These are phyloP conservation scores for Onychomys torridus DNA, from an alignment of 2,797 vertebrate species.

Conservation along the genomic window DNA sequence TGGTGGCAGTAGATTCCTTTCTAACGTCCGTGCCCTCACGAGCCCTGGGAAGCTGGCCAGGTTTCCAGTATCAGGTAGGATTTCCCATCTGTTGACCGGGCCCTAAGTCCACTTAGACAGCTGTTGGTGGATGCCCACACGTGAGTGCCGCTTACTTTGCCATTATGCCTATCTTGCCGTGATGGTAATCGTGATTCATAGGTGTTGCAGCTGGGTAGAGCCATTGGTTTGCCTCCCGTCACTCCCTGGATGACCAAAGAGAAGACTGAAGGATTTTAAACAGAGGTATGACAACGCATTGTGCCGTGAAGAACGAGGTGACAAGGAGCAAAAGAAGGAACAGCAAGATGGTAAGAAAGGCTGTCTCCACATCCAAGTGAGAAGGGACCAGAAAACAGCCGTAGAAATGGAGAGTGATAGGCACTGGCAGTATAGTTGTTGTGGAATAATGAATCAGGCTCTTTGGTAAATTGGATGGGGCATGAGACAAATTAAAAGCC, in stretches of 20 bases:
- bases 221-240: not conserved
- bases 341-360: not conserved
- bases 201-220: not conserved
- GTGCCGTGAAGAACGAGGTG: not conserved
- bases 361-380: not conserved
- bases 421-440: too few relatives aligned
- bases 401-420: not conserved
- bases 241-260: not conserved
- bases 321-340: not conserved
- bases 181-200: too few relatives aligned
- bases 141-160: not conserved
- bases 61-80: not conserved
- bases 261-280: constrained; percentile 23
- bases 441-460: not conserved
- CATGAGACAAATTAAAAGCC: constrained; percentile 25
- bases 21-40: not conserved
- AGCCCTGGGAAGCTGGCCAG: too few relatives aligned
- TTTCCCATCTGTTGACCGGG: not conserved
- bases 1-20: not conserved
- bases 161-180: too few relatives aligned
- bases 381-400: not conserved
- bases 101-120: not conserved
- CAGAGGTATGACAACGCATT: not conserved
- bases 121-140: not conserved
- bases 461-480: not conserved